Evolutionary conservation across 2,888 invertebrate genomes (phyloP).

Genomic region (Cephus rjabovi): DNA sequence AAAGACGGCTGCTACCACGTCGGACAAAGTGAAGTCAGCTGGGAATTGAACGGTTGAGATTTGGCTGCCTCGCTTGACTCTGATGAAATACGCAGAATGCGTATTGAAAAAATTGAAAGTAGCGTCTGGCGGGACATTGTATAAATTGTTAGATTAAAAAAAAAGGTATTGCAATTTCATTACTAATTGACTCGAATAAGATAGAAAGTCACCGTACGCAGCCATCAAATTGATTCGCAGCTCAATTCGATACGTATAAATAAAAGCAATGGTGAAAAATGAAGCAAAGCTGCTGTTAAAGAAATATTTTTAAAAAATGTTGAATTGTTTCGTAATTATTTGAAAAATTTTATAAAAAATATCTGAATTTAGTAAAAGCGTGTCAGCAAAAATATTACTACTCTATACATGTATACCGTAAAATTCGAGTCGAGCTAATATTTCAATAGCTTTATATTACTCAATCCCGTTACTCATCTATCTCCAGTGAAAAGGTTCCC

Average conservation of each 20-base stretch:
- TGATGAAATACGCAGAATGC: background rate
- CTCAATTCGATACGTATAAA: too few relatives aligned
- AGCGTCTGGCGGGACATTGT: background rate
- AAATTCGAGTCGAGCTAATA: background rate
- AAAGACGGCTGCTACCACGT: background rate
- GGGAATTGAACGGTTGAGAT: background rate
- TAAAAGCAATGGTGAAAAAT: too few relatives aligned
- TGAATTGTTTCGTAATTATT: too few relatives aligned
- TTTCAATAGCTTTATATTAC: background rate
- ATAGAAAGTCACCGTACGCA: too few relatives aligned
- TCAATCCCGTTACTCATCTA: background rate
- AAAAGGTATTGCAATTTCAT: background rate
- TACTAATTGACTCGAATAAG: background rate
- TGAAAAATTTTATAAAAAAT: too few relatives aligned
- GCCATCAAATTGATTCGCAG: too few relatives aligned
- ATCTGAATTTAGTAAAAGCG: too few relatives aligned
- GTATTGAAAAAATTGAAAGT: background rate
- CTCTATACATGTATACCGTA: background rate
- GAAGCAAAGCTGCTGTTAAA: too few relatives aligned
- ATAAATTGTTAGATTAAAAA: background rate
- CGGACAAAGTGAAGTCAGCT: background rate
- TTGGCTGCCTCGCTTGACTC: background rate
- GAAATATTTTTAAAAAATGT: too few relatives aligned
- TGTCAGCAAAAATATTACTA: too few relatives aligned
- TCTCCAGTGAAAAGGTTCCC: background rate